phyloP scores from a whole-genome alignment of 2,113 vertebrate genomes.

The Oceanites oceanicus region DNA sequence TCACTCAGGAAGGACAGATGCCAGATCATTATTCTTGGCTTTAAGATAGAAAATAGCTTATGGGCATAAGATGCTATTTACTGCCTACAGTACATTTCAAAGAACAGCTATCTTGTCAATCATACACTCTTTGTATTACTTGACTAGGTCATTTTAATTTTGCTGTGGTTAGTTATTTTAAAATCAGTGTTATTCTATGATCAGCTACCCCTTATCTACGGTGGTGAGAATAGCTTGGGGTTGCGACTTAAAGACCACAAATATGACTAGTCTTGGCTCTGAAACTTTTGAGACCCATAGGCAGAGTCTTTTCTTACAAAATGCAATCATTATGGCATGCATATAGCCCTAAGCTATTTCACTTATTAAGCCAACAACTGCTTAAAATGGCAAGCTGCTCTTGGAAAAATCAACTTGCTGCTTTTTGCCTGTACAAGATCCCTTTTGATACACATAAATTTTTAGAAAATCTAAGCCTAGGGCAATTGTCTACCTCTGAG shows the following conservation, averaged over 20 bases:
- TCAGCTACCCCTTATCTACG: conserved; percentile 35
- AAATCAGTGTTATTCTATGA: conserved; percentile 35
- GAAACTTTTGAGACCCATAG: conserved; percentile 33
- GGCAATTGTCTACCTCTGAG: conserved; percentile 36
- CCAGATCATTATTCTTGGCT: conserved; percentile 62
- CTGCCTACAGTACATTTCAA: conserved; percentile 35
- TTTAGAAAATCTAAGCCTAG: conserved; percentile 41
- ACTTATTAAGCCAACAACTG: conserved; percentile 65
- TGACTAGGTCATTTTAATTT: conserved; percentile 47
- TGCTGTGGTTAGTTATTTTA: conserved; percentile 46
- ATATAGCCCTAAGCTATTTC: conserved; percentile 54
- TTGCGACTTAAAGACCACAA: conserved; percentile 53
- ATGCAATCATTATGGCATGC: conserved; percentile 65
- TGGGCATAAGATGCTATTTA: conserved; percentile 35
- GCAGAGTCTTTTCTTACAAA: conserved; percentile 56
- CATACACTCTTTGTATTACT: conserved; percentile 14
- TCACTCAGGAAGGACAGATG: conserved; percentile 25
- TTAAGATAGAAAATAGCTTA: conserved; percentile 42
- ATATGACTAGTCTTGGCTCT: conserved; percentile 59
- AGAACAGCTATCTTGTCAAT: conserved; percentile 63
- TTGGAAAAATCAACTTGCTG: conserved; percentile 60
- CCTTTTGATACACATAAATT: conserved; percentile 54
- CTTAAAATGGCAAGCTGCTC: conserved; percentile 64
- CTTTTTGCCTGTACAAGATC: conserved; percentile 65
- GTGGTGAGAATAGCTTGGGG: conserved; percentile 43